A percentile compares a stretch with the other conserved stretches of the same genome.
phyloP scores from a whole-genome alignment of 2,113 vertebrate genomes.

The Chaenocephalus aceratus region DNA sequence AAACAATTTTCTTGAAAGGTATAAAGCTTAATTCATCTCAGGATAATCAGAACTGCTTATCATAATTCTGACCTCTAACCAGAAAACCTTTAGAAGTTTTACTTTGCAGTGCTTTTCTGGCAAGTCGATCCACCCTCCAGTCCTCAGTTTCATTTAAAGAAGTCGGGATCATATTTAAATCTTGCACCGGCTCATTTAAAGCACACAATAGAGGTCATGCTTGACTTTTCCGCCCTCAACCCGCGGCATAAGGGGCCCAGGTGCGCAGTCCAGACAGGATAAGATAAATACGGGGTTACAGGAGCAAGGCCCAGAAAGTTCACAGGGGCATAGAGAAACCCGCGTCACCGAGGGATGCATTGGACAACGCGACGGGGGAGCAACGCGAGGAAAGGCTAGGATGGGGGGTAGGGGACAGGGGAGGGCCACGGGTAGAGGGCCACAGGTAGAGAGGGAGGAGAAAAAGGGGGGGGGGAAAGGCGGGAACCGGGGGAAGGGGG shows the following conservation, averaged over 20 bases:
- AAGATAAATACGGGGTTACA: too few species aligned
- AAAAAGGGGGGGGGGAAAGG: too few species aligned
- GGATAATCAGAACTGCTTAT: conserved; percentile 9
- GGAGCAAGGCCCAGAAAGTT: too few species aligned
- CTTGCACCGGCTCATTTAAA: conserved; percentile 21
- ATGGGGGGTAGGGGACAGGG: too few species aligned
- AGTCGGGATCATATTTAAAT: conserved; percentile 41
- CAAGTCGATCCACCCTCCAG: conserved; percentile 5
- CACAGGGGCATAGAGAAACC: background rate
- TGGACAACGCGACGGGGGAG: background rate
- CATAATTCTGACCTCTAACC: conserved; percentile 21
- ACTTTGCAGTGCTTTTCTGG: conserved; percentile 1
- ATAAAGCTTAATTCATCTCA: conserved; percentile 3
- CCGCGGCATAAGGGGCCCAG: background rate
- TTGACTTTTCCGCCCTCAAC: conserved; percentile 9
- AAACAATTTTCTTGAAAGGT: background rate
- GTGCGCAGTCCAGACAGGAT: conserved; percentile 12
- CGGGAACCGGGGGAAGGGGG: too few species aligned
- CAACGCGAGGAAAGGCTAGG: background rate
- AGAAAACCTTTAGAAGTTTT: conserved; percentile 10
- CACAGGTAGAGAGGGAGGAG: too few species aligned
- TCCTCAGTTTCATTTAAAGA: conserved; percentile 9
- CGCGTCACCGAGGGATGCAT: background rate
- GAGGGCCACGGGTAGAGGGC: too few species aligned
- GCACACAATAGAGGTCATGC: conserved; percentile 7